phyloP scores from a whole-genome alignment of 2,888 invertebrate species.

The Tipula unca region DNA sequence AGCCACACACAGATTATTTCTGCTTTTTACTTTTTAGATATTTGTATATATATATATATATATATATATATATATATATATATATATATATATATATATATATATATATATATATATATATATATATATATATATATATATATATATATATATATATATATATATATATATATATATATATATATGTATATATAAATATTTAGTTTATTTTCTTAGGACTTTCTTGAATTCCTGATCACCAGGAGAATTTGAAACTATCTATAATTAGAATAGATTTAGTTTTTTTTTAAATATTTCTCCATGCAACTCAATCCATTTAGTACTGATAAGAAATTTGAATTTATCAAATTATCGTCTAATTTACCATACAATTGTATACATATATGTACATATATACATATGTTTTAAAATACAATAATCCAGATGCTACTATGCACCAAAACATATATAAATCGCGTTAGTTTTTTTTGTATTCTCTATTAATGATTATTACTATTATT shows the following conservation, averaged over 20 bases:
- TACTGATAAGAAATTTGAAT: background rate
- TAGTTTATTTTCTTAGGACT: background rate
- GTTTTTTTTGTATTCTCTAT: background rate
- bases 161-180: too few species aligned
- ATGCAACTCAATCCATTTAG: background rate
- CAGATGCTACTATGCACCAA: conserved; percentile 14
- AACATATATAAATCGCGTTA: background rate
- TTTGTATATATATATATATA: too few species aligned
- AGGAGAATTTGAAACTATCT: background rate
- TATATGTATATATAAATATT: background rate
- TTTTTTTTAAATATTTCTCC: background rate
- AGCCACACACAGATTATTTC: background rate
- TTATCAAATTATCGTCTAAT: background rate
- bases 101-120: too few species aligned
- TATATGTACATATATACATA: background rate
- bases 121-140: too few species aligned
- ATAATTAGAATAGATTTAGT: background rate
- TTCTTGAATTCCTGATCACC: background rate
- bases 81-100: too few species aligned
- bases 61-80: too few species aligned
- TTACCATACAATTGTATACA: background rate
- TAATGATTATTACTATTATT: background rate
- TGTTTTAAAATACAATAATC: background rate
- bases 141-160: too few species aligned
- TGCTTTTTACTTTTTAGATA: too few species aligned